These are phyloP conservation scores for Drosophila tropicalis DNA, from an alignment of 1,140 invertebrate species.

Conservation along the genomic window DNA sequence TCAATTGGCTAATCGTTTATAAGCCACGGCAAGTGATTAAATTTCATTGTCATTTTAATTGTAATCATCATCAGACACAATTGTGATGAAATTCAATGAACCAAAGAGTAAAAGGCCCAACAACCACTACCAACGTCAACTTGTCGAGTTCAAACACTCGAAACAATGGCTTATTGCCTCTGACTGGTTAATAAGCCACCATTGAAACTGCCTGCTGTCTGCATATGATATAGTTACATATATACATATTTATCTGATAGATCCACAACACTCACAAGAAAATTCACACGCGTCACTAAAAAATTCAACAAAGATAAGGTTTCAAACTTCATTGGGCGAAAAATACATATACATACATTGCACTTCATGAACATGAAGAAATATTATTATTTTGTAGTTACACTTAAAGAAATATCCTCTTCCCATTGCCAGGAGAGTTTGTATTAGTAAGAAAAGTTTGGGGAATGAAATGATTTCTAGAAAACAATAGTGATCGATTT, in stretches of 20 bases:
- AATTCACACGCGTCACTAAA: constrained; percentile 68
- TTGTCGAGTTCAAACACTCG: constrained; percentile 45
- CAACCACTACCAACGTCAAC: neutral
- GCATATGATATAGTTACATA: constrained; percentile 2
- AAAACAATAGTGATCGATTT: no score
- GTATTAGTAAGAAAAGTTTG: no score
- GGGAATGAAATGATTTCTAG: no score
- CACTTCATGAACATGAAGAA: constrained; percentile 28
- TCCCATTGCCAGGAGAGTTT: neutral
- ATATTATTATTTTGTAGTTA: constrained; percentile 29
- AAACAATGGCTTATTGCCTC: constrained; percentile 52
- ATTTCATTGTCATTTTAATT: constrained; percentile 25
- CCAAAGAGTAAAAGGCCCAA: constrained; percentile 21
- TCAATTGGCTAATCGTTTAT: constrained; percentile 40
- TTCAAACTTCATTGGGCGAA: constrained; percentile 17
- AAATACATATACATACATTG: neutral
- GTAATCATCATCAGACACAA: constrained; percentile 10
- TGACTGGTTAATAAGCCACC: constrained; percentile 51
- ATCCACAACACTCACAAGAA: constrained; percentile 48
- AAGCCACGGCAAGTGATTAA: constrained; percentile 17
- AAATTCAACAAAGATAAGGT: constrained; percentile 42
- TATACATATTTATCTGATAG: constrained; percentile 39
- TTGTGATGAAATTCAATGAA: constrained; percentile 63
- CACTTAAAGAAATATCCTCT: neutral
- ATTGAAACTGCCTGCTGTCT: constrained; percentile 12